phyloP scores from a whole-genome alignment of 1,140 invertebrate genomes.

The Temnothorax curvispinosus region DNA sequence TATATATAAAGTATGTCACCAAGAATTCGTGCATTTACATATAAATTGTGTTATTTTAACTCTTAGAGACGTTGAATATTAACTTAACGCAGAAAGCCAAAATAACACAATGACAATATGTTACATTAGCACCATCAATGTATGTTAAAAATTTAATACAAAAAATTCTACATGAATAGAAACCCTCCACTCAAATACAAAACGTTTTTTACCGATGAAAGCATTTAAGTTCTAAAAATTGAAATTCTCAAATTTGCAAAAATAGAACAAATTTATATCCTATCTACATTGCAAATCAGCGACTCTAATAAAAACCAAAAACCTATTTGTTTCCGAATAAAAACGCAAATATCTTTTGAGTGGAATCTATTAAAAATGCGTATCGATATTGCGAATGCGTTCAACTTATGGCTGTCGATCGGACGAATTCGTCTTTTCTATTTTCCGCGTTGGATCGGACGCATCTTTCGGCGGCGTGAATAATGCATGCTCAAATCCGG shows the following conservation, averaged over 20 bases:
- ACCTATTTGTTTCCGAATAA: not conserved
- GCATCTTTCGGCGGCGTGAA: slow-evolving; percentile 24
- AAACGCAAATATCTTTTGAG: not conserved
- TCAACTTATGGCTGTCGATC: slow-evolving; percentile 11
- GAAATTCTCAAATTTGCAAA: not conserved
- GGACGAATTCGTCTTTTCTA: slow-evolving; percentile 30
- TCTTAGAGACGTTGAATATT: too few species aligned
- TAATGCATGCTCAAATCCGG: slow-evolving; percentile 44
- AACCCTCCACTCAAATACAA: too few species aligned
- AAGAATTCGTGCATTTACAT: too few species aligned
- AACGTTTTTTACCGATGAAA: too few species aligned
- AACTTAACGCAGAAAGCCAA: too few species aligned
- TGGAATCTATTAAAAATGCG: not conserved
- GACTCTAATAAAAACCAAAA: not conserved
- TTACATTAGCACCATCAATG: too few species aligned
- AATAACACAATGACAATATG: too few species aligned
- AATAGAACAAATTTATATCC: not conserved
- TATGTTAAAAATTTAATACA: too few species aligned
- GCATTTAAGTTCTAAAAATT: not conserved
- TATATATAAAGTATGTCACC: too few species aligned
- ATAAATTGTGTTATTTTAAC: too few species aligned
- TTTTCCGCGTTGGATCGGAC: not conserved
- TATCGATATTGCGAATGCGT: not conserved
- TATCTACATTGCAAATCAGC: not conserved
- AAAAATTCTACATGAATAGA: too few species aligned